Evolutionary conservation across 1,140 invertebrate species (phyloP), one percentile per base, ranked within the genome.

Genomic region (Brachionus asplanchnoidis): DNA sequence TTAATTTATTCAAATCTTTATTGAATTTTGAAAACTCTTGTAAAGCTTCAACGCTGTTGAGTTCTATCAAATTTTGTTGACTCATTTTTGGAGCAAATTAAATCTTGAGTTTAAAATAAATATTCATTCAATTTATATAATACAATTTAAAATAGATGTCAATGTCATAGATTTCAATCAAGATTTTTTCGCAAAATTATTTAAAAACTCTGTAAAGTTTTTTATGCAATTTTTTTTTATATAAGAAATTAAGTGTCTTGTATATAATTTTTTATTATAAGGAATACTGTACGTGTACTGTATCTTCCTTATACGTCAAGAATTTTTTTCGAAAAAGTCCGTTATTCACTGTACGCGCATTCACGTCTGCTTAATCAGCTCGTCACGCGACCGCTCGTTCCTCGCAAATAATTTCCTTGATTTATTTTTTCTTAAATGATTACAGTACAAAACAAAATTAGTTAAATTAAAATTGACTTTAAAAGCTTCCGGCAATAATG

Each of bases 311-410:
- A 1, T 68, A 32, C 65, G 65, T 68, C 65, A 68, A 68, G 65
- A 68, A 32, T 68, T 68, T 68, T n/a, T 68, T 68, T 36, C 23
- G 28, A 68, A 68, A 68, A 68, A 68, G 65, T 68, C 65, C 26
- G 28, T 26, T 68, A 68, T 68, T 68, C 5, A 56, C 17, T 56
- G 12, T 56, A 56, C 50, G 50, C 50, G 50, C 50, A 56, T 56
- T 56, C 50, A 56, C 50, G 17, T 56, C 50, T 56, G 50, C 50
- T 56, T 56, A 56, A 23, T 56, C 44, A 46, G 44, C 44, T 46
- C 44, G 44, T 46, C 44, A 46, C 44, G 44, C 44, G 44, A 46
- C 44, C 44, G 7, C 44, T 46, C 44, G 44, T 46, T 46, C 44
- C 44, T 46, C 44, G 44, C 44, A 3, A 46, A 46, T 32, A n/a